These are phyloP conservation scores for Peromyscus attwateri DNA, from an alignment of 2,797 vertebrate genomes.

Conservation along the genomic window DNA sequence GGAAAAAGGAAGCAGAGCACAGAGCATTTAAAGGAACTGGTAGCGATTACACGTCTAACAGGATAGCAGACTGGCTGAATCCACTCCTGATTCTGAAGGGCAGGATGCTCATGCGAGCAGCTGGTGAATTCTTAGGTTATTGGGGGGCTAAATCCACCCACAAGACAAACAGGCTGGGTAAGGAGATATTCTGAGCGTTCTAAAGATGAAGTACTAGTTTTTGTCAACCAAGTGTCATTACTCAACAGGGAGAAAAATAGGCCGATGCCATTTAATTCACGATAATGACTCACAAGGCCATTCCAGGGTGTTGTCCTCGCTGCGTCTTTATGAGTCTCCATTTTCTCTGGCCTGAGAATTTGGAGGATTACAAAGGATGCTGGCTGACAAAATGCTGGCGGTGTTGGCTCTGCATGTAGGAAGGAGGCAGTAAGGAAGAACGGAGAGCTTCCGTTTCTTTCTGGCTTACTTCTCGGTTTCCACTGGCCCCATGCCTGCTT, in stretches of 20 bases:
- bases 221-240: conserved; percentile 28
- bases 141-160: not conserved
- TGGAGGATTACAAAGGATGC: conserved; percentile 60
- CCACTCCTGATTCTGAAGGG: not conserved
- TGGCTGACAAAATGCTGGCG: conserved; percentile 66
- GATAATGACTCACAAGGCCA: conserved; percentile 18
- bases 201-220: conserved; percentile 53
- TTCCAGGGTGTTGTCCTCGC: not conserved
- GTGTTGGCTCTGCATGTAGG: conserved; percentile 41
- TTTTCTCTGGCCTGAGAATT: conserved; percentile 43
- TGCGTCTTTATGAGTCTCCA: not conserved
- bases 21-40: not conserved
- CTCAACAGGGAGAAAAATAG: not conserved
- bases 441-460: conserved; percentile 73
- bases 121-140: not conserved
- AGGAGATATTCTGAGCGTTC: not conserved
- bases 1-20: not conserved
- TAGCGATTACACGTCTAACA: not conserved
- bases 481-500: conserved; percentile 70
- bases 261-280: conserved; percentile 17
- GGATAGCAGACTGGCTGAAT: not conserved
- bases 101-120: not conserved
- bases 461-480: conserved; percentile 75
- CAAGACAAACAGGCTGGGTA: conserved; percentile 12
- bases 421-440: conserved; percentile 64